phyloP scores from a whole-genome alignment of 2,888 invertebrate genomes.

The Conops quadrifasciatus region DNA sequence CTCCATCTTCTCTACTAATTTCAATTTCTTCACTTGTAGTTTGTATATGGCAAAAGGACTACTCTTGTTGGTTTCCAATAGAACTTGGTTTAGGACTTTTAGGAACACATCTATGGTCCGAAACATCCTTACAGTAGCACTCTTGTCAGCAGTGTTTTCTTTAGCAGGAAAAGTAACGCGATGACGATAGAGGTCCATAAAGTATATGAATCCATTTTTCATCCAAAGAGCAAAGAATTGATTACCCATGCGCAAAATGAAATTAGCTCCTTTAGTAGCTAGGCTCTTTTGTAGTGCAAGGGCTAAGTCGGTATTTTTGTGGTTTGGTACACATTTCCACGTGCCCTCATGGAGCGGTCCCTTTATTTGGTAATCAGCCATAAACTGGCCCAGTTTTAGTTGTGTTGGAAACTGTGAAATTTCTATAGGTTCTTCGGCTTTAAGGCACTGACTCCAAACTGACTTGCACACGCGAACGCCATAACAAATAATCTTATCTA shows the following conservation, averaged over 20 bases:
- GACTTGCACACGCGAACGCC: conserved; percentile 57
- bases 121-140: conserved; percentile 59
- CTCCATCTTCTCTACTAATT: conserved; percentile 32
- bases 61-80: conserved; percentile 57
- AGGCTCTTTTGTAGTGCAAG: conserved; percentile 50
- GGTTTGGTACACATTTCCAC: conserved; percentile 60
- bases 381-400: conserved; percentile 58
- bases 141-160: conserved; percentile 42
- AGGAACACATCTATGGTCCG: conserved; percentile 53
- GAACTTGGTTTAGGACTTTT: conserved; percentile 56
- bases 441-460: conserved; percentile 52
- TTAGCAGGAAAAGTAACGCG: conserved; percentile 42
- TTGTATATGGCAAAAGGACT: conserved; percentile 55
- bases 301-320: conserved; percentile 52
- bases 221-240: conserved; percentile 61
- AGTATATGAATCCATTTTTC: conserved; percentile 55
- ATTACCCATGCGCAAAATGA: conserved; percentile 58
- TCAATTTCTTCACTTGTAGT: conserved; percentile 44
- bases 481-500: conserved; percentile 58
- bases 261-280: conserved; percentile 46
- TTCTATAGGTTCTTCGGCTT: conserved; percentile 48
- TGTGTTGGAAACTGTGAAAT: conserved; percentile 55
- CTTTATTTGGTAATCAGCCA: conserved; percentile 48
- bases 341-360: conserved; percentile 50
- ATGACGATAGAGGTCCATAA: conserved; percentile 62